Evolutionary conservation across 2,797 vertebrate genomes (phyloP).

Genomic region (Paramormyrops hopkinsi): DNA sequence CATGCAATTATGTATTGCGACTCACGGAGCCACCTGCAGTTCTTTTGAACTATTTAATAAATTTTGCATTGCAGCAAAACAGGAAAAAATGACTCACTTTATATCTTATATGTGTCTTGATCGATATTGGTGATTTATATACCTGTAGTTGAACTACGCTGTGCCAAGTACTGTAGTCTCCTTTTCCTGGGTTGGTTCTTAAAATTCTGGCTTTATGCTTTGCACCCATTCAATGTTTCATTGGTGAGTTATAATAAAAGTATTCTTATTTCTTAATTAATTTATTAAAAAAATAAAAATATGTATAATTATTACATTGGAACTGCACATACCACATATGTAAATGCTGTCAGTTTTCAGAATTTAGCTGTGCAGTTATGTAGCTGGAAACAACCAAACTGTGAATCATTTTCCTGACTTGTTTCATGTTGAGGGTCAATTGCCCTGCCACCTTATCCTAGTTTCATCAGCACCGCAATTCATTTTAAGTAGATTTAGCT

Average conservation of each 20-base stretch:
- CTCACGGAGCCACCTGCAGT: not conserved
- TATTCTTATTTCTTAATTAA: not conserved
- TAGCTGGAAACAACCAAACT: not conserved
- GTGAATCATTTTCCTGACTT: not conserved
- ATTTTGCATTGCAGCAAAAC: not conserved
- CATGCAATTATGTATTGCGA: not conserved
- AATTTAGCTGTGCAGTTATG: not conserved
- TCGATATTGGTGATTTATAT: not conserved
- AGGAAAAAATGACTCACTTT: not conserved
- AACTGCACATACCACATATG: not conserved
- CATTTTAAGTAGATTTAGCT: conserved; percentile 7
- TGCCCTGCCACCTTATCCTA: not conserved
- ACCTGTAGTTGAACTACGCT: not conserved
- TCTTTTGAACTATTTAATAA: not conserved
- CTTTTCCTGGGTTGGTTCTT: not conserved
- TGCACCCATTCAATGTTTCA: not conserved
- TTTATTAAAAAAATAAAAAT: not conserved
- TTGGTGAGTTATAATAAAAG: not conserved
- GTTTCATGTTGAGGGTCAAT: not conserved
- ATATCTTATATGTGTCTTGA: not conserved
- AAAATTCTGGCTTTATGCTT: not conserved
- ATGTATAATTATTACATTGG: not conserved
- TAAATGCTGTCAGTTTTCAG: not conserved
- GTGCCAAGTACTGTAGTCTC: not conserved
- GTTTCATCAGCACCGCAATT: not conserved